These are phyloP conservation scores for Neodiprion lecontei DNA, from an alignment of 1,140 invertebrate genomes.

Conservation along the genomic window DNA sequence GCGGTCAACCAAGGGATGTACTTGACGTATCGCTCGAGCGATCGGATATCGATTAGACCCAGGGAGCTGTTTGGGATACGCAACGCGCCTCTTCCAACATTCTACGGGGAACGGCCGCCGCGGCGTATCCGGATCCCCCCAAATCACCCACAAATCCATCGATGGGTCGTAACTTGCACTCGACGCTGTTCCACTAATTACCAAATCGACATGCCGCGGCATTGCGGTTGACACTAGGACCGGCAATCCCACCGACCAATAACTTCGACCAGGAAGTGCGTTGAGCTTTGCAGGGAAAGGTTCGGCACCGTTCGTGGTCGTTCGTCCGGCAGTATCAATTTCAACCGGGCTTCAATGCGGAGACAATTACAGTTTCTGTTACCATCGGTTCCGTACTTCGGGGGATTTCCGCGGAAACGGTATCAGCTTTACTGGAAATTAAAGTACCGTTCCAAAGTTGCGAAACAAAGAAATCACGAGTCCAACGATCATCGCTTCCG, in stretches of 20 bases:
- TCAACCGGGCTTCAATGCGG: too few relatives aligned
- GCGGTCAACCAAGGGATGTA: slow-evolving; percentile 42
- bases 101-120: too few relatives aligned
- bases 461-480: too few relatives aligned
- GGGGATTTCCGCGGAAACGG: too few relatives aligned
- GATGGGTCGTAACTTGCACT: slow-evolving; percentile 51
- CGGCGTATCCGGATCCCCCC: not conserved
- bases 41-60: slow-evolving; percentile 49
- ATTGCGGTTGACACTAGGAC: slow-evolving; percentile 42
- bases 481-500: too few relatives aligned
- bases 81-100: not conserved
- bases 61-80: slow-evolving; percentile 29
- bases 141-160: slow-evolving; percentile 21
- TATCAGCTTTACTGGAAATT: too few relatives aligned
- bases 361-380: too few relatives aligned
- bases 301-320: too few relatives aligned
- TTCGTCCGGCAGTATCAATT: too few relatives aligned
- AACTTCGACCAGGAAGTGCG: not conserved
- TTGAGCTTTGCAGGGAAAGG: not conserved
- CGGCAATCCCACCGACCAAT: not conserved
- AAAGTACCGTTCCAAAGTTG: too few relatives aligned
- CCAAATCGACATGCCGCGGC: slow-evolving; percentile 43
- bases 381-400: too few relatives aligned
- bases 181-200: slow-evolving; percentile 53
- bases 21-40: slow-evolving; percentile 55